These are phyloP conservation scores for Syndactyla subalaris DNA, from an alignment of 2,797 vertebrate species.

Conservation along the genomic window DNA sequence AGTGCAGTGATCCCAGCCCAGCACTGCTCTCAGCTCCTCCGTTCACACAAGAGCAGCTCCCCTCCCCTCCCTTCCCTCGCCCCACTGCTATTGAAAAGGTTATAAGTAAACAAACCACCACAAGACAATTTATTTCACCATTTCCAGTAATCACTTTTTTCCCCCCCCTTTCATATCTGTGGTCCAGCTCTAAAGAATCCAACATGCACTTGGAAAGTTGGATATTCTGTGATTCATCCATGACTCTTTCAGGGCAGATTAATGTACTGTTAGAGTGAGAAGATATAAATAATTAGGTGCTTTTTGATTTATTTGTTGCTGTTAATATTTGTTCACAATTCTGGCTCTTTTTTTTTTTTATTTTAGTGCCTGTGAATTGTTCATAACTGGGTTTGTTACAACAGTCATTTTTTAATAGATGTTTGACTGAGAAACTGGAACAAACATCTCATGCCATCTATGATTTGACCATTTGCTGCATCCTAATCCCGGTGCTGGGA, in stretches of 20 bases:
- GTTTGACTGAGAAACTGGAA: not conserved
- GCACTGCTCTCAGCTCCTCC: not conserved
- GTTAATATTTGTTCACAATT: conserved; percentile 45
- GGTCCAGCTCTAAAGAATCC: not conserved
- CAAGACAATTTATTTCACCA: not conserved
- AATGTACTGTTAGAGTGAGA: conserved; percentile 31
- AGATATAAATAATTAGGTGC: conserved; percentile 32
- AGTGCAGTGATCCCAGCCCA: not conserved
- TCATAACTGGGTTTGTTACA: not conserved
- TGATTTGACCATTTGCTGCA: not conserved
- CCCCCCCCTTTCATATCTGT: not conserved
- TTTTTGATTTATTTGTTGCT: conserved; percentile 54
- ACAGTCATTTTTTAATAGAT: not conserved
- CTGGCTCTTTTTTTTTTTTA: not conserved
- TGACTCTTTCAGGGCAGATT: not conserved
- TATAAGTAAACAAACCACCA: not conserved
- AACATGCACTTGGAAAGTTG: not conserved
- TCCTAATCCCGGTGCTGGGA: fast-evolving
- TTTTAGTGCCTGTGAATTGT: not conserved
- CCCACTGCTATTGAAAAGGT: not conserved
- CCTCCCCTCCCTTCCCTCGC: not conserved
- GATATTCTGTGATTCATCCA: conserved; percentile 3
- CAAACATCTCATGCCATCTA: not conserved
- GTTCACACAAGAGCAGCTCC: not conserved
- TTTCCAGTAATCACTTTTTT: conserved; percentile 6